Evolutionary conservation across 2,888 invertebrate genomes (phyloP).

Genomic region (Ypsolopha sequella): DNA sequence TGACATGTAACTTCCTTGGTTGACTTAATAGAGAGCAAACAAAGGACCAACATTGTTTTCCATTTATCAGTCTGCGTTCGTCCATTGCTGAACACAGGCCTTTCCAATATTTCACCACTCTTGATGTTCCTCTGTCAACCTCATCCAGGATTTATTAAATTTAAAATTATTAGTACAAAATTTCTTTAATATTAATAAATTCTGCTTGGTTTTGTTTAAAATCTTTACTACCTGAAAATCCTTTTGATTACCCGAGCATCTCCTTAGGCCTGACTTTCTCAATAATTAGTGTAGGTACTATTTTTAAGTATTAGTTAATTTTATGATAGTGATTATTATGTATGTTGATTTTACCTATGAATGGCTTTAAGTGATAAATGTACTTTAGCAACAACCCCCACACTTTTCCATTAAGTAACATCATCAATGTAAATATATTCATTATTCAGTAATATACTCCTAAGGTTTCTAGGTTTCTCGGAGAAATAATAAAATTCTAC

Average conservation of each 20-base stretch:
- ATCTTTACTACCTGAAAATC: conserved; percentile 6
- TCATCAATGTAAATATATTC: neutral
- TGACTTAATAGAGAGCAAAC: no score
- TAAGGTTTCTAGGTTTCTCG: neutral
- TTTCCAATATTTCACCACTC: no score
- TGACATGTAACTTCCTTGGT: no score
- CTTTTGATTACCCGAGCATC: conserved; percentile 5
- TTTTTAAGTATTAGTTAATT: conserved; percentile 15
- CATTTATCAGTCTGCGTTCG: no score
- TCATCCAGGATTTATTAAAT: no score
- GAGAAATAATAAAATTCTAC: neutral
- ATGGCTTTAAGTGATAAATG: conserved; percentile 2
- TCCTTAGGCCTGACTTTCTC: conserved; percentile 9
- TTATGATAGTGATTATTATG: conserved; percentile 6
- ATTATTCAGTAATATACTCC: neutral
- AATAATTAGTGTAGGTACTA: neutral
- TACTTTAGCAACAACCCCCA: neutral
- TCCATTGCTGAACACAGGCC: no score
- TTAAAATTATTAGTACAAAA: no score
- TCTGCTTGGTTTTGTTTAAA: no score
- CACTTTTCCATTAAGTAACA: neutral
- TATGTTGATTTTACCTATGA: neutral
- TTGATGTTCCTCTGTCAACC: no score
- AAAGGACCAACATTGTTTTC: no score
- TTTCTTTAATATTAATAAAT: no score